Conservation (phyloP, 1,140 invertebrate species). For the Penaeus japonicus region DNA sequence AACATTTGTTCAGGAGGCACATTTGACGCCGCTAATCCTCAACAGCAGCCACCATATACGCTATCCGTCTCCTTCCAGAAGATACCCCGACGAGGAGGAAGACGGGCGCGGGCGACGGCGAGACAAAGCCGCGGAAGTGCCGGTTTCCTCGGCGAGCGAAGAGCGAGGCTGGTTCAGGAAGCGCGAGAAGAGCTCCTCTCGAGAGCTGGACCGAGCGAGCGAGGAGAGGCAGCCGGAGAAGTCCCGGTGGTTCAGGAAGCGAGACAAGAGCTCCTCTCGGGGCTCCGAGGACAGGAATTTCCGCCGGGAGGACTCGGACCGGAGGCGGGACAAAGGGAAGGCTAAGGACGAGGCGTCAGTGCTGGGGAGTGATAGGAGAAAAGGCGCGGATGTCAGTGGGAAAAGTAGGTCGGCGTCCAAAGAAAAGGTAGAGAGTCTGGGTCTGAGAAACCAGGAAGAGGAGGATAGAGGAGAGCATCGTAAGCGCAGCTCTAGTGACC, state of each 20-base stretch:
- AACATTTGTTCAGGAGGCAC: too few relatives aligned
- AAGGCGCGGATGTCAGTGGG: neutral
- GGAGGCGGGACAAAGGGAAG: constrained; percentile 37
- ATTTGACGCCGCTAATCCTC: too few relatives aligned
- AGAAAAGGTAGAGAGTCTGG: constrained; percentile 50
- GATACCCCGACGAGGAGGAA: constrained; percentile 9
- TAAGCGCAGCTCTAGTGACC: constrained; percentile 56
- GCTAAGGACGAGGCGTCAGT: neutral
- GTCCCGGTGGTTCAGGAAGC: constrained; percentile 55
- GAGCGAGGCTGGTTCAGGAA: constrained; percentile 49
- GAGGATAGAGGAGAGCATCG: constrained; percentile 33
- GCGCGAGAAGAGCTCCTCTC: constrained; percentile 45
- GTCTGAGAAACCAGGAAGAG: constrained; percentile 17
- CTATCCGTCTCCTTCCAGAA: neutral
- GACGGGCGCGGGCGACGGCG: neutral
- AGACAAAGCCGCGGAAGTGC: neutral
- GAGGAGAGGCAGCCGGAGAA: constrained; percentile 46
- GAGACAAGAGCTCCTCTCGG: constrained; percentile 55
- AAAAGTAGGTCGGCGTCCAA: neutral
- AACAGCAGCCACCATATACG: neutral
- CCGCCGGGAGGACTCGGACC: constrained; percentile 56
- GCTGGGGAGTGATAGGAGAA: neutral
- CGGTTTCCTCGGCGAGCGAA: constrained; percentile 32
- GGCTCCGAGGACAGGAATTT: constrained; percentile 53
- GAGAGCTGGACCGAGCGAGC: constrained; percentile 46